These are phyloP conservation scores for Brachyptera putata DNA, from an alignment of 2,888 invertebrate species.

Conservation along the genomic window DNA sequence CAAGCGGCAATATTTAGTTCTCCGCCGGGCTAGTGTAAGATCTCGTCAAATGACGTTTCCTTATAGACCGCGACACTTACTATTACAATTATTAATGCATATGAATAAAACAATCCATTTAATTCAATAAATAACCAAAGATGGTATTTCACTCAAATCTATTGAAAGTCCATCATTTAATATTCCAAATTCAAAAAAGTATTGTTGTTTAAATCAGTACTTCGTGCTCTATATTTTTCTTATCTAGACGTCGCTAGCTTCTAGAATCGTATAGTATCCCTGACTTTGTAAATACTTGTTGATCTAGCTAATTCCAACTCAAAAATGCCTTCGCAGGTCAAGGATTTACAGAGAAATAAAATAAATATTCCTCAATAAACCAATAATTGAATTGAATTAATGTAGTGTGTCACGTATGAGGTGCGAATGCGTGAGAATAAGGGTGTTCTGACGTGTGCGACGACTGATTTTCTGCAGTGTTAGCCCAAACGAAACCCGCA, in stretches of 20 bases:
- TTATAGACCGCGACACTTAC: background rate
- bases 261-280: background rate
- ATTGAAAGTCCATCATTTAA: background rate
- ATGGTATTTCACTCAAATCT: too few relatives aligned
- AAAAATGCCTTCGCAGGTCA: too few relatives aligned
- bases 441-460: background rate
- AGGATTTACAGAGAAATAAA: too few relatives aligned
- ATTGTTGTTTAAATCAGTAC: background rate
- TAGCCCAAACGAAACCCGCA: too few relatives aligned
- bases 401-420: too few relatives aligned
- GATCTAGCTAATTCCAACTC: too few relatives aligned
- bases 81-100: too few relatives aligned
- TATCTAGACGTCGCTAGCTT: background rate
- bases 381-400: too few relatives aligned
- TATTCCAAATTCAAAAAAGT: background rate
- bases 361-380: too few relatives aligned
- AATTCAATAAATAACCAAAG: too few relatives aligned
- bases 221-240: background rate
- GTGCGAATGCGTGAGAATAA: background rate
- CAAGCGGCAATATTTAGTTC: background rate
- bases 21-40: background rate
- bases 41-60: background rate
- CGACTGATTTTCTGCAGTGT: too few relatives aligned
- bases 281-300: background rate
- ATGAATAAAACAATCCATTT: too few relatives aligned